Evolutionary conservation across 2,888 invertebrate genomes (phyloP).

Genomic region (Xylocampa areola): DNA sequence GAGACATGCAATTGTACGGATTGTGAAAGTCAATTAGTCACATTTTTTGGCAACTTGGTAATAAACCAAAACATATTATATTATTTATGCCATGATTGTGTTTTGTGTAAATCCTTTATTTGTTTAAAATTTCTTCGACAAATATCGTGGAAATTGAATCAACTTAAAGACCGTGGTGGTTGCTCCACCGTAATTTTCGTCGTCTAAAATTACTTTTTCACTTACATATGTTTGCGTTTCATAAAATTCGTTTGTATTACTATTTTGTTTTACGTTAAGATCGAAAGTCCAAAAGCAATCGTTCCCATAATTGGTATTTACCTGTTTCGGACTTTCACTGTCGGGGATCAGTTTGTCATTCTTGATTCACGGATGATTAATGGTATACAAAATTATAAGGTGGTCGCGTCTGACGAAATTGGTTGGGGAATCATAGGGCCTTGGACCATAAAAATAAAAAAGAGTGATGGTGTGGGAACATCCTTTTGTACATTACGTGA

Average conservation of each 20-base stretch:
- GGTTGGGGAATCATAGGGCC: slow-evolving; percentile 71
- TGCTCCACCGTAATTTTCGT: slow-evolving; percentile 18
- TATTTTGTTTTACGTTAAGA: slow-evolving; percentile 12
- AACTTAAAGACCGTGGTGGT: slow-evolving; percentile 15
- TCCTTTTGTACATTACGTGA: slow-evolving; percentile 68
- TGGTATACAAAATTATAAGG: slow-evolving; percentile 83
- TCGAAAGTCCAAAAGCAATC: slow-evolving; percentile 37
- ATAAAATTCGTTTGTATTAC: slow-evolving; percentile 10
- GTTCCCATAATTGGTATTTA: slow-evolving; percentile 38
- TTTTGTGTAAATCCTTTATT: neutral
- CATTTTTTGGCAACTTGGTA: slow-evolving; percentile 18
- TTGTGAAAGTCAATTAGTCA: slow-evolving; percentile 45
- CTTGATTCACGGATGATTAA: slow-evolving; percentile 81
- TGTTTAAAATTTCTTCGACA: slow-evolving; percentile 2
- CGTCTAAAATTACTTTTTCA: slow-evolving; percentile 20
- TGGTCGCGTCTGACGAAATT: slow-evolving; percentile 78
- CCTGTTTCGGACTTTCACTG: slow-evolving; percentile 69
- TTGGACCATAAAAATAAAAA: slow-evolving; percentile 72
- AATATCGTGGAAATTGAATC: slow-evolving; percentile 24
- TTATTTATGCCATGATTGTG: neutral
- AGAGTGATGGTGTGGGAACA: slow-evolving; percentile 82
- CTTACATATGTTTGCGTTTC: slow-evolving; percentile 24
- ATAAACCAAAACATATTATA: slow-evolving; percentile 16
- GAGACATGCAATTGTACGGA: slow-evolving; percentile 17
- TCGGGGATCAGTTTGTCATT: slow-evolving; percentile 76